Base-by-base conservation (phyloP, 1,140 invertebrate genomes). In the Drosophila busckii region DNA sequence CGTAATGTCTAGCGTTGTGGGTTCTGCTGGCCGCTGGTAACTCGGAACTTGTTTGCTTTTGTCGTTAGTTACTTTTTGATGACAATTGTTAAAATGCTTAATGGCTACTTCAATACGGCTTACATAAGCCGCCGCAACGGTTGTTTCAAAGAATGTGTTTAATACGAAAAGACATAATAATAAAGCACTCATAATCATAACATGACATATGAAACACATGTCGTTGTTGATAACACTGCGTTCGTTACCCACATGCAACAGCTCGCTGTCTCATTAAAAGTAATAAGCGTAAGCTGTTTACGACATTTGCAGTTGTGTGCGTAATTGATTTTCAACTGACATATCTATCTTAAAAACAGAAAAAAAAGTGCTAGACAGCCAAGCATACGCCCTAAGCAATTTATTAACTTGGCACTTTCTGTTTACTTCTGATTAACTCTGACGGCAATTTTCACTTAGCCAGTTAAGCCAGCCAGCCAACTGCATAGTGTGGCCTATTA, bases 241-340 rank as follows among this genome's bases (percentile, higher is more conserved):
- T n/a, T n/a, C n/a, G n/a, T n/a, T n/a, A n/a, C n/a, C n/a, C n/a
- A n/a, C n/a, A n/a, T n/a, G n/a, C n/a, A n/a, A n/a, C n/a, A n/a
- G n/a, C n/a, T n/a, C n/a, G n/a, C n/a, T n/a, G n/a, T n/a, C 63
- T 73, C 73, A 66, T 80, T 80, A 80, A 69, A 75, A 75, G 49
- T 66, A 76, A 76, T 75, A 61, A 48, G 55, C 49, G 37, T 64
- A 61, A 61, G 42, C 44, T 28, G 34, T 45, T 17, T 10, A 17
- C 25, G 12, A 20, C 19, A 13, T 28, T 28, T 40, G 31, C 63
- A 73, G 63, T 58, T 82, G 71, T 59, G 52, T 49, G 50, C 23
- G 46, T 23, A 56, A 53, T 60, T 49, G 48, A 52, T 22, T 54
- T 34, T 58, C n/a, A 73, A 80, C 80, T 78, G 73, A 78, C 68